Conservation (phyloP, 2,797 vertebrate species). For the Podarcis siculus region DNA sequence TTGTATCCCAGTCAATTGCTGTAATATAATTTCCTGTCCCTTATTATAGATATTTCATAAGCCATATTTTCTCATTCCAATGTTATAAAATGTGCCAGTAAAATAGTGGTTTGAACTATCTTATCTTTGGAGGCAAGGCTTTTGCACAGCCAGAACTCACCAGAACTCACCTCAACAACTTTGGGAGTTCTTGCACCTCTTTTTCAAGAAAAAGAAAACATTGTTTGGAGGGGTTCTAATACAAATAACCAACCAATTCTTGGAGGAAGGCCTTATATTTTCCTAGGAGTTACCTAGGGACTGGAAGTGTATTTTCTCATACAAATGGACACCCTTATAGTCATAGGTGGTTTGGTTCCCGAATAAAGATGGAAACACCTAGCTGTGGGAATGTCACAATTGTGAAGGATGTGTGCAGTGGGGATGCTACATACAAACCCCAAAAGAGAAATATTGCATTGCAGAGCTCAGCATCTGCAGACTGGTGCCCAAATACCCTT, state of each 20-base stretch:
- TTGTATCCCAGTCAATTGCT: conserved; percentile 65
- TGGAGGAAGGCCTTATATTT: not conserved
- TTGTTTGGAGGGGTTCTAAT: too few species aligned
- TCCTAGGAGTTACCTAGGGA: not conserved
- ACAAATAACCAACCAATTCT: too few species aligned
- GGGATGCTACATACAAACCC: not conserved
- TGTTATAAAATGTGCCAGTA: conserved; percentile 31
- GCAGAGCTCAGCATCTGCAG: too few species aligned
- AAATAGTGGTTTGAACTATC: conserved; percentile 34
- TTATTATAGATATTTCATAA: conserved; percentile 53
- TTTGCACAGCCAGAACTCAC: too few species aligned
- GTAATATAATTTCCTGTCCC: conserved; percentile 59
- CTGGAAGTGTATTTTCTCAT: not conserved
- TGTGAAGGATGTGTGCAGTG: not conserved
- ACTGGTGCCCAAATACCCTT: too few species aligned
- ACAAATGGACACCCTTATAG: not conserved
- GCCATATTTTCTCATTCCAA: conserved; percentile 38
- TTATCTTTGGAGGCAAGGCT: not conserved
- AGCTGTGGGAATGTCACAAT: not conserved
- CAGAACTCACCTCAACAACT: too few species aligned
- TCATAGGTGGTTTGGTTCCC: not conserved
- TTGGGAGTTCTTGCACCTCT: too few species aligned
- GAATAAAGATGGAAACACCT: not conserved
- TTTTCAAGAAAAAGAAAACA: too few species aligned
- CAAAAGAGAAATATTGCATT: not conserved